These are phyloP conservation scores for Hormiphora californensis DNA, from an alignment of 37 sponge, comb jelly and placozoan genomes.

Conservation along the genomic window DNA sequence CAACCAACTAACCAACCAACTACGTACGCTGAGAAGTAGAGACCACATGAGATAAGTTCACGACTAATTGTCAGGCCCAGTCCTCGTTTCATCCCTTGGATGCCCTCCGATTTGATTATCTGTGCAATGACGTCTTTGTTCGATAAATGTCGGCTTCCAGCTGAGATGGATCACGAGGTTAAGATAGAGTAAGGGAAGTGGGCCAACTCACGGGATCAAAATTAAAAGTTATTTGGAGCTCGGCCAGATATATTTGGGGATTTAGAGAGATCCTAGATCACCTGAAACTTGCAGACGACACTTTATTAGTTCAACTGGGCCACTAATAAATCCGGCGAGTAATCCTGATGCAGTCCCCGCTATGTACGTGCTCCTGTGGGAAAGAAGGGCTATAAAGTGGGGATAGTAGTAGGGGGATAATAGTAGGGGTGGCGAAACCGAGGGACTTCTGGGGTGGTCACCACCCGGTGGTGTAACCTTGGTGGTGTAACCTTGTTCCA, in stretches of 20 bases:
- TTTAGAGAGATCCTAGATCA: no score
- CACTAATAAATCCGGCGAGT: constrained; percentile 36
- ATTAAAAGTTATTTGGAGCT: no score
- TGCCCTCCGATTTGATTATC: background rate
- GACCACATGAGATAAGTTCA: background rate
- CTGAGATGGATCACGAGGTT: no score
- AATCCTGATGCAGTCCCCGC: constrained; percentile 22
- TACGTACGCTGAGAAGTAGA: constrained; percentile 31
- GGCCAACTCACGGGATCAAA: no score
- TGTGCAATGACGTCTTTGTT: background rate
- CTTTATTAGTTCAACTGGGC: constrained; percentile 34
- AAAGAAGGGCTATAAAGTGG: background rate
- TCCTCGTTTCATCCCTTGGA: background rate
- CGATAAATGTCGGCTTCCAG: no score
- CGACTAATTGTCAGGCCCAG: background rate
- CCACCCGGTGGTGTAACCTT: no score
- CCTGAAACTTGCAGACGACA: constrained; percentile 41
- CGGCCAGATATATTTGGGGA: no score
- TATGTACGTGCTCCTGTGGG: constrained; percentile 39
- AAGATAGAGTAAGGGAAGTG: no score
- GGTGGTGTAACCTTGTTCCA: no score
- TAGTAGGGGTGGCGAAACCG: no score
- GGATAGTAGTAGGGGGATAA: background rate
- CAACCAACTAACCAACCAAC: background rate
- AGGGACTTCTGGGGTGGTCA: no score